Evolutionary conservation across 2,797 vertebrate species (phyloP).

Genomic region (Sebastes cheni): DNA sequence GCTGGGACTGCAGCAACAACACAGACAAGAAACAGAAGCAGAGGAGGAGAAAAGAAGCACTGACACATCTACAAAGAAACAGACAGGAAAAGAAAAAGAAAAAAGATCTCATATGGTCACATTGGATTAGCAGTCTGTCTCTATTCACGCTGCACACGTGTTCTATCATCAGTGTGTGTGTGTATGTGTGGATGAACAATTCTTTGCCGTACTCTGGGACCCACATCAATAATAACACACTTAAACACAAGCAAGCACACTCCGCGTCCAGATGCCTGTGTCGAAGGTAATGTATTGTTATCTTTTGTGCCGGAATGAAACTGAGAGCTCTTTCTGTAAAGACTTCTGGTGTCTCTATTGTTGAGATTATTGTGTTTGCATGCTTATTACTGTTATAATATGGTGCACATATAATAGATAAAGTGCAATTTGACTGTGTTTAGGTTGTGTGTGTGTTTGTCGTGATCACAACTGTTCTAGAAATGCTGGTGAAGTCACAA

Average conservation of each 20-base stretch:
- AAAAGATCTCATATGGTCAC: slow-evolving; percentile 46
- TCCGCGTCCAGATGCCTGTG: slow-evolving; percentile 74
- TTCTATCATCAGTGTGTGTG: slow-evolving; percentile 9
- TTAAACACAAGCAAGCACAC: slow-evolving; percentile 22
- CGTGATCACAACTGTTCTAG: neutral
- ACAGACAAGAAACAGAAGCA: slow-evolving; percentile 49
- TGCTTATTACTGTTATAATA: neutral
- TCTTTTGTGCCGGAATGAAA: slow-evolving; percentile 32
- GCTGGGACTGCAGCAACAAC: slow-evolving; percentile 55
- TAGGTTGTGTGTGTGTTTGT: neutral
- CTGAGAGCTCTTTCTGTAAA: neutral
- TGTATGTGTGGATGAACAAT: slow-evolving; percentile 44
- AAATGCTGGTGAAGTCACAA: neutral
- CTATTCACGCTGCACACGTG: slow-evolving; percentile 30
- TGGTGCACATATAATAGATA: neutral
- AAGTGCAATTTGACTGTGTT: neutral
- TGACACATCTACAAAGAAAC: slow-evolving; percentile 27
- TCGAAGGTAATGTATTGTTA: slow-evolving; percentile 69
- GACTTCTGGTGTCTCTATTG: neutral
- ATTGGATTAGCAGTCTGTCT: slow-evolving; percentile 58
- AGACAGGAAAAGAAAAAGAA: neutral
- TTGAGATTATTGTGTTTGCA: neutral
- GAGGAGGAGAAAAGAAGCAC: slow-evolving; percentile 42
- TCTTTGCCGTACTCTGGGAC: slow-evolving; percentile 41
- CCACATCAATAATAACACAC: slow-evolving; percentile 39